These are phyloP conservation scores for Phalanger gymnotis DNA, from an alignment of 2,797 vertebrate genomes.

Conservation along the genomic window DNA sequence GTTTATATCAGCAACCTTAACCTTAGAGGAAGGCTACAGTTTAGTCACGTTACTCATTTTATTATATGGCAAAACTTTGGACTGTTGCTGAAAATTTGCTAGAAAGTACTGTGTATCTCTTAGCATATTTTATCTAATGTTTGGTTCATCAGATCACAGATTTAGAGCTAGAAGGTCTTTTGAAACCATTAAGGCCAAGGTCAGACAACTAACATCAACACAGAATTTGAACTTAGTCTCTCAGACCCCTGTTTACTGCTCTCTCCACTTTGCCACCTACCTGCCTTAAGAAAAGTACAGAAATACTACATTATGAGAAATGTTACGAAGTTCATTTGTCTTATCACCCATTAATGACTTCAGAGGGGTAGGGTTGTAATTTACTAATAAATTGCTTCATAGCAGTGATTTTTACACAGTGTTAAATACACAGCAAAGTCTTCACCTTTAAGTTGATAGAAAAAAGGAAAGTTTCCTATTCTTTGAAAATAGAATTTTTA, in stretches of 20 bases:
- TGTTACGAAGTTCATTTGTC: not conserved
- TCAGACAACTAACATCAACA: not conserved
- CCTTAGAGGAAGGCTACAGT: not conserved
- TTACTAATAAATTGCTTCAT: not conserved
- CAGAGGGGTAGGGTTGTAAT: not conserved
- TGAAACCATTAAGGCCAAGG: not conserved
- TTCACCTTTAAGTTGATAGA: not conserved
- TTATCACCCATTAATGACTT: not conserved
- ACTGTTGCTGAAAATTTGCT: conserved; percentile 45
- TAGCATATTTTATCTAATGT: not conserved
- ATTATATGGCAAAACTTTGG: conserved; percentile 42
- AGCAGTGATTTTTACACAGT: not conserved
- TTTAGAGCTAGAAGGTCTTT: not conserved
- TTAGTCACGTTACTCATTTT: conserved; percentile 36
- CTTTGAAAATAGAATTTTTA: conserved; percentile 46
- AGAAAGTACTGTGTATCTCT: conserved; percentile 8
- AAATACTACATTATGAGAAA: not conserved
- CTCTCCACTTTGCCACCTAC: not conserved
- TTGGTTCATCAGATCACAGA: not conserved
- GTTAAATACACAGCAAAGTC: not conserved
- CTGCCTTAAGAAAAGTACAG: not conserved
- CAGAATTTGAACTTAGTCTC: not conserved
- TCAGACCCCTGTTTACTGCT: not conserved
- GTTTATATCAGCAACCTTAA: conserved; percentile 43
- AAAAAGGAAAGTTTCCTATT: not conserved